These are phyloP conservation scores for Trididemnum miniatum DNA, from an alignment of 23 tunicate genomes.

Conservation along the genomic window DNA sequence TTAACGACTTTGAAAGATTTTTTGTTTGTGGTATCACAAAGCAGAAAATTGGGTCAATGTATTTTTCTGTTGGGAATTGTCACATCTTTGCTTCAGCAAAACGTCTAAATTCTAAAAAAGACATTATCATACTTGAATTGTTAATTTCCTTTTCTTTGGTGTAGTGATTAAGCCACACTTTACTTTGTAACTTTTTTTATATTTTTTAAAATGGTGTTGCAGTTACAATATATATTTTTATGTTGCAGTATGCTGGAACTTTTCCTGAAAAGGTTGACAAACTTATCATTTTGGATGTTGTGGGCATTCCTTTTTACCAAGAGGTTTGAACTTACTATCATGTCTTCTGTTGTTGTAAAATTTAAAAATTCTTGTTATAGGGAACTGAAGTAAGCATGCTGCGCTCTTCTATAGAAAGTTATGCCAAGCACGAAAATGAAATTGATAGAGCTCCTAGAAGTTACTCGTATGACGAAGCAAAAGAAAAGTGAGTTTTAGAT, in stretches of 20 bases:
- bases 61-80: too few species aligned
- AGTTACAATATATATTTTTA: neutral
- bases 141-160: too few species aligned
- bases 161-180: too few species aligned
- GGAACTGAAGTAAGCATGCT: neutral
- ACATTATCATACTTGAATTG: too few species aligned
- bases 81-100: too few species aligned
- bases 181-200: too few species aligned
- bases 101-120: too few species aligned
- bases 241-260: conserved; percentile 42
- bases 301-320: conserved; percentile 31
- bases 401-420: conserved; percentile 25
- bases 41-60: too few species aligned
- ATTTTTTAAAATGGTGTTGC: too few species aligned
- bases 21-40: too few species aligned
- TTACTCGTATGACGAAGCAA: conserved; percentile 42
- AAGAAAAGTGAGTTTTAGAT: conserved; percentile 32
- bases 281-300: conserved; percentile 47
- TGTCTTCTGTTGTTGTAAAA: too few species aligned
- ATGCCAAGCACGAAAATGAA: conserved; percentile 13
- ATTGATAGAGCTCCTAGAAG: neutral
- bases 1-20: too few species aligned
- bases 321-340: conserved; percentile 34
- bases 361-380: neutral
- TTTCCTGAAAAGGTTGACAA: conserved; percentile 70